These are phyloP conservation scores for Sycobia sp. DNA, from an alignment of 1,140 invertebrate species.

Conservation along the genomic window DNA sequence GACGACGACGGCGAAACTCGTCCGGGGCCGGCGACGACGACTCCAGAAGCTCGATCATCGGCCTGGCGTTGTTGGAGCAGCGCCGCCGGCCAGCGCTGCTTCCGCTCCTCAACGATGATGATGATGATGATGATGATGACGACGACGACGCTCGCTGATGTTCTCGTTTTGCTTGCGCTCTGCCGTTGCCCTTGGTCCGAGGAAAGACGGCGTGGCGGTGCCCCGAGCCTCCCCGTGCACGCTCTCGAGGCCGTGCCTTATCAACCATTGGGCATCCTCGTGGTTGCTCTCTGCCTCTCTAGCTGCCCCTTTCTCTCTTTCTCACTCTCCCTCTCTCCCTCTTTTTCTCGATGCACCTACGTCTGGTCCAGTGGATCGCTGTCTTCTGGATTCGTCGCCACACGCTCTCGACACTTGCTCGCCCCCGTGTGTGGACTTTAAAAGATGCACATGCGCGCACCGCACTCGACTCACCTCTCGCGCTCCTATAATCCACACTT, in stretches of 20 bases:
- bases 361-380: too few relatives aligned
- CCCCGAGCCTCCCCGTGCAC: constrained; percentile 55
- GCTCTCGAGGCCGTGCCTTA: constrained; percentile 42
- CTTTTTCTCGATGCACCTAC: background rate
- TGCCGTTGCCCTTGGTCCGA: constrained; percentile 6
- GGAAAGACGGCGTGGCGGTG: constrained; percentile 40
- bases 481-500: too few relatives aligned
- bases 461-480: too few relatives aligned
- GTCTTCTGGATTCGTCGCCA: too few relatives aligned
- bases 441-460: too few relatives aligned
- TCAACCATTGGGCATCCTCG: constrained; percentile 58
- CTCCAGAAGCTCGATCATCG: constrained; percentile 11
- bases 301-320: too few relatives aligned
- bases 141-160: background rate
- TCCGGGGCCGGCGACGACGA: constrained; percentile 19
- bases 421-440: too few relatives aligned
- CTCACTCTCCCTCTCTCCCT: too few relatives aligned
- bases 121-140: background rate
- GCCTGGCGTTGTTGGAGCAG: background rate
- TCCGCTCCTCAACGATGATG: background rate
- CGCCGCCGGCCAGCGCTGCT: constrained; percentile 8
- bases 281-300: background rate
- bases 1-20: background rate
- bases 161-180: constrained; percentile 7
- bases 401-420: too few relatives aligned